phyloP scores from a whole-genome alignment of 2,888 invertebrate genomes.

The Anthoptus insignis region DNA sequence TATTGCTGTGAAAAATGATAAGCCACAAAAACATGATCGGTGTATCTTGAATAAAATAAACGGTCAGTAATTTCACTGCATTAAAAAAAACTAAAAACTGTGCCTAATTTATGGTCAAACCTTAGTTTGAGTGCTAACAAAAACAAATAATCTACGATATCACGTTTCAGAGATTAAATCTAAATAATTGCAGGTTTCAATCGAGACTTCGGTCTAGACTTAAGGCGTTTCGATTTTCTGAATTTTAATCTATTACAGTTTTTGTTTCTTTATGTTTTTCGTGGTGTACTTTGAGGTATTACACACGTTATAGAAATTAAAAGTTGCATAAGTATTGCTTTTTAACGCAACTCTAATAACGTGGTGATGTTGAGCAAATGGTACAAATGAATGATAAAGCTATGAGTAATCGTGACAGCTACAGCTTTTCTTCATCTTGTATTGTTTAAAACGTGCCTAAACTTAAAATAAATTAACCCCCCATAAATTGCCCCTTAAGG shows the following conservation, averaged over 20 bases:
- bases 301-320: neutral
- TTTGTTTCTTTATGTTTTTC: no score
- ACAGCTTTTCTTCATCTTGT: no score
- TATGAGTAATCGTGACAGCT: no score
- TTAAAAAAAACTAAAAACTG: conserved; percentile 45
- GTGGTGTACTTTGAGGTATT: no score
- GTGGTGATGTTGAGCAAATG: no score
- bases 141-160: conserved; percentile 67
- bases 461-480: no score
- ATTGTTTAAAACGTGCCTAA: conserved; percentile 2
- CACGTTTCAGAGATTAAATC: conserved; percentile 71
- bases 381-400: no score
- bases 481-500: no score
- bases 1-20: conserved; percentile 10
- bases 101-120: conserved; percentile 48
- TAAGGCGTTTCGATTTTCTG: conserved; percentile 48
- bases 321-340: neutral
- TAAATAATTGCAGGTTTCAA: conserved; percentile 65
- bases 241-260: conserved; percentile 36
- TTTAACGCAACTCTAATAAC: no score
- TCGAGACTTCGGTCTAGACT: conserved; percentile 53
- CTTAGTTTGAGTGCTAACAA: conserved; percentile 50
- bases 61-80: conserved; percentile 44
- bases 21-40: conserved; percentile 2
- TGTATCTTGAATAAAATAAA: conserved; percentile 43